Evolutionary conservation across 2,113 vertebrate genomes (phyloP).

Genomic region (Acrocephalus kingi): DNA sequence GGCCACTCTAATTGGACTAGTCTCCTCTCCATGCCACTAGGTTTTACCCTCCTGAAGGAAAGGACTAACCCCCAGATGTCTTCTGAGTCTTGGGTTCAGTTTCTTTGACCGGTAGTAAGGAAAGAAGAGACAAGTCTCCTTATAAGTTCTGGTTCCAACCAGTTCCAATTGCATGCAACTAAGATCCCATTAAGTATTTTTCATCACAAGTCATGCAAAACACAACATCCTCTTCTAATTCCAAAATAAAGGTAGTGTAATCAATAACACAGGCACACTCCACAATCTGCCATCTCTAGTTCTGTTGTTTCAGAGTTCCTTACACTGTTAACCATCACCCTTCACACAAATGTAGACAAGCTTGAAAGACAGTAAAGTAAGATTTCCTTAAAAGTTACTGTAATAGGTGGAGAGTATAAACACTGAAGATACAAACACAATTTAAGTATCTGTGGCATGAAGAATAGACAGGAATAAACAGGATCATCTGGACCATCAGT

Average conservation of each 20-base stretch:
- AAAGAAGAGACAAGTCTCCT: background rate
- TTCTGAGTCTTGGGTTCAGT: background rate
- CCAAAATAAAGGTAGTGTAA: background rate
- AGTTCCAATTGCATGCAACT: background rate
- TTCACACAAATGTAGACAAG: background rate
- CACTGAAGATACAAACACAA: background rate
- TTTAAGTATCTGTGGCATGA: background rate
- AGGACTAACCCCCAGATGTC: background rate
- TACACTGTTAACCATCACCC: fast-evolving
- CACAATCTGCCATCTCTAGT: background rate
- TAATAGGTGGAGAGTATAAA: background rate
- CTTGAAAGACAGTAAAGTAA: background rate
- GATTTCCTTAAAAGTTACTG: background rate
- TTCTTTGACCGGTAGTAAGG: background rate
- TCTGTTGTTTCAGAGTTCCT: background rate
- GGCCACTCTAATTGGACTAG: background rate
- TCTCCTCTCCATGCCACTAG: background rate
- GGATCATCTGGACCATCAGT: background rate
- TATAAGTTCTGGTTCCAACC: background rate
- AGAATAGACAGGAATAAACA: background rate
- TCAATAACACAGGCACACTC: background rate
- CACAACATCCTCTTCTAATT: background rate
- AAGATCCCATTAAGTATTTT: background rate
- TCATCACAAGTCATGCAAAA: background rate
- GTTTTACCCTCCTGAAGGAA: background rate